Percentiles rank a stretch among this genome's conserved stretches.
phyloP scores from a whole-genome alignment of 2,797 vertebrate species.

The Lagocephalus sceleratus region DNA sequence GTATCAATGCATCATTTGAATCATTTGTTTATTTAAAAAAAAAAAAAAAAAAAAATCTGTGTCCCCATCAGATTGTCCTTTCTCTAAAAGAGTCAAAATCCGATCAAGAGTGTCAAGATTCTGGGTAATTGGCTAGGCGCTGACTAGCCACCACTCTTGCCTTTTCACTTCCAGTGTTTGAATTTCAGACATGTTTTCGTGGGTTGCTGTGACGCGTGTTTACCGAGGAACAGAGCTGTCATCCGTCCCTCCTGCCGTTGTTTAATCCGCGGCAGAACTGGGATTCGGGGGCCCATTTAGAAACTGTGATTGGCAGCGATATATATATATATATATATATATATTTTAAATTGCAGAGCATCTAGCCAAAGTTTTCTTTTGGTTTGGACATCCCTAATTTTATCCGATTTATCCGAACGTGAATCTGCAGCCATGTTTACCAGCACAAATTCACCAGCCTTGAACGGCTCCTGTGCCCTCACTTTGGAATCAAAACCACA shows the following conservation, averaged over 20 bases:
- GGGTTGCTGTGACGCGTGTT: conserved; percentile 30
- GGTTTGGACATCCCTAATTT: conserved; percentile 65
- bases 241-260: conserved; percentile 42
- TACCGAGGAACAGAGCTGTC: conserved; percentile 35
- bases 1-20: too few relatives aligned
- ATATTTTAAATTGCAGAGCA: conserved; percentile 72
- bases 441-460: conserved; percentile 67
- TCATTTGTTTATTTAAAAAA: too few relatives aligned
- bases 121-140: too few relatives aligned
- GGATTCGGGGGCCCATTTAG: conserved; percentile 53
- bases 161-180: conserved; percentile 4
- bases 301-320: conserved; percentile 73
- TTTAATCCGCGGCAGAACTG: conserved; percentile 55
- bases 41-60: too few relatives aligned
- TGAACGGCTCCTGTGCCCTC: conserved; percentile 60
- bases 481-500: conserved; percentile 65
- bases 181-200: conserved; percentile 16
- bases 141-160: neutral
- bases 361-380: conserved; percentile 58
- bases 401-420: conserved; percentile 55
- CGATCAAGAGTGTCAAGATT: too few relatives aligned
- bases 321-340: too few relatives aligned
- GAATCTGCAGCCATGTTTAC: conserved; percentile 52
- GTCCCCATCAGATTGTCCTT: too few relatives aligned
- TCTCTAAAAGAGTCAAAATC: too few relatives aligned